Evolutionary conservation across 2,113 vertebrate species (phyloP).

Genomic region (Alces alces): DNA sequence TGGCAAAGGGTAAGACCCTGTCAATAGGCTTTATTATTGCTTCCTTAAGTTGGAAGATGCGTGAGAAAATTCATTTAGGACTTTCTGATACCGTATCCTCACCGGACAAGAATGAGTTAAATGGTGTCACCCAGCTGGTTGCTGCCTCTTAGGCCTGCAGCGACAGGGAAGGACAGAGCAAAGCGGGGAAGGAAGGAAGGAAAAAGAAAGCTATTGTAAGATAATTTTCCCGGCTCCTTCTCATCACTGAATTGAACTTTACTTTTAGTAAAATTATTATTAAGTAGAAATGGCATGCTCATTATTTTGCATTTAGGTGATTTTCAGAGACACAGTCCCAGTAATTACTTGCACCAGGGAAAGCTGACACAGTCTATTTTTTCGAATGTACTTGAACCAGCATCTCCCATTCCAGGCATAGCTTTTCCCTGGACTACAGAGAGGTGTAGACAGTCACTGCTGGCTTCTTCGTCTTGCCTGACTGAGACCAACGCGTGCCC

Average conservation of each 20-base stretch:
- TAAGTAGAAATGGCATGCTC: slow-evolving; percentile 51
- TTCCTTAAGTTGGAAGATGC: neutral
- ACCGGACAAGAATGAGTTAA: neutral
- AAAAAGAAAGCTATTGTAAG: neutral
- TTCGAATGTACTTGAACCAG: neutral
- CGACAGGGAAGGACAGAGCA: neutral
- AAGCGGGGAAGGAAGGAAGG: neutral
- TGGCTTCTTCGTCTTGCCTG: neutral
- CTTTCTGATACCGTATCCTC: neutral
- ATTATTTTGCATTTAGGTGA: slow-evolving; percentile 51
- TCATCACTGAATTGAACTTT: slow-evolving; percentile 58
- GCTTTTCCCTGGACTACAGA: neutral
- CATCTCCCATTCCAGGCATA: neutral
- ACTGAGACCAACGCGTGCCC: neutral
- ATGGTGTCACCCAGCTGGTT: neutral
- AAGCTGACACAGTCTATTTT: neutral
- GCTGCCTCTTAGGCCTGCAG: neutral
- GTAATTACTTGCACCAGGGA: slow-evolving; percentile 39
- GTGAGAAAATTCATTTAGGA: neutral
- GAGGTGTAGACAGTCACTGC: neutral
- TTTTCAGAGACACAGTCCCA: slow-evolving; percentile 37
- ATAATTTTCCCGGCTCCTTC: slow-evolving; percentile 30
- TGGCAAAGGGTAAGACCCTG: neutral
- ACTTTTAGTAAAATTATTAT: slow-evolving; percentile 68
- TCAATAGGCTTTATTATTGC: neutral